A percentile compares a stretch with the other conserved stretches of the same genome.
Evolutionary conservation across 2,113 vertebrate species (phyloP).

Genomic region (Bos indicus): DNA sequence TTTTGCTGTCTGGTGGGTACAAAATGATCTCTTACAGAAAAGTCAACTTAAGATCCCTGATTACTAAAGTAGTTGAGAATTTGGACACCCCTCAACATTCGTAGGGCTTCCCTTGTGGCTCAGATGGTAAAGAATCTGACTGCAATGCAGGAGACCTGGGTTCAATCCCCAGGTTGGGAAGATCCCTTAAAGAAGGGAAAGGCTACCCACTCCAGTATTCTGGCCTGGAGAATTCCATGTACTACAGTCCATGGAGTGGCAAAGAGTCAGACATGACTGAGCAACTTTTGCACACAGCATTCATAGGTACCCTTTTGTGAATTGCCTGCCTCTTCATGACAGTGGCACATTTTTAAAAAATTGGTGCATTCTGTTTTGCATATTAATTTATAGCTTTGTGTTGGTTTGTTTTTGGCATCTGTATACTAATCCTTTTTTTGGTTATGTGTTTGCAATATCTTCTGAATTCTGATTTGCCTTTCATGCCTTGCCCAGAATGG

Average conservation of each 20-base stretch:
- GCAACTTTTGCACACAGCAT: background rate
- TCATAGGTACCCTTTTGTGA: background rate
- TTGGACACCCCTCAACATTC: background rate
- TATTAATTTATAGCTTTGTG: background rate
- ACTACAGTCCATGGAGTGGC: background rate
- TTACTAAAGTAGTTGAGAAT: background rate
- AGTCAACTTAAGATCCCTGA: background rate
- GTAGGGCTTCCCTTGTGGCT: background rate
- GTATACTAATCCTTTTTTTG: no score
- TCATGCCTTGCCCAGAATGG: background rate
- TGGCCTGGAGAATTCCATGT: background rate
- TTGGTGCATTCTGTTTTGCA: background rate
- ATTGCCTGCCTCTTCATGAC: background rate
- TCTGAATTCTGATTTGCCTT: background rate
- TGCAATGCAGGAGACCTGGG: background rate
- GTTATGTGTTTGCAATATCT: background rate
- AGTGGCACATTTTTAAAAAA: background rate
- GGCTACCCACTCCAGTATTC: background rate
- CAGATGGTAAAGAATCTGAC: background rate
- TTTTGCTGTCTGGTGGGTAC: background rate
- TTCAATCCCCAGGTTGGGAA: fast-evolving
- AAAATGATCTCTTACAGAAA: background rate
- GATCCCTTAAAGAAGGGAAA: background rate
- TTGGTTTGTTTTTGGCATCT: background rate
- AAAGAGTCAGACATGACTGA: background rate